These are phyloP conservation scores for Petrocephalus sullivani DNA, from an alignment of 2,797 vertebrate genomes.

Conservation along the genomic window DNA sequence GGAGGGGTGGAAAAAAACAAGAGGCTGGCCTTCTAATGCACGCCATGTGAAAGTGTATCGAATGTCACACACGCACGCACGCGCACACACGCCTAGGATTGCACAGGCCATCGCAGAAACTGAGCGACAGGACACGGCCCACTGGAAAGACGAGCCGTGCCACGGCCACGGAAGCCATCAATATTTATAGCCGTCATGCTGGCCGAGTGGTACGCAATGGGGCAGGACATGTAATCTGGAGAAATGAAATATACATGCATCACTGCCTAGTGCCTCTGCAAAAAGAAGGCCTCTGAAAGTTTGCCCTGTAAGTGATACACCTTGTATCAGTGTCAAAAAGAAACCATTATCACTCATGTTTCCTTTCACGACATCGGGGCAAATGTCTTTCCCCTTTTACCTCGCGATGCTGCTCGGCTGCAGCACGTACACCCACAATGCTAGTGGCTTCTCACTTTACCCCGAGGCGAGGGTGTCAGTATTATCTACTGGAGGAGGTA, in stretches of 20 bases:
- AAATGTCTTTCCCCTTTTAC: not conserved
- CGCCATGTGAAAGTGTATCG: slow-evolving; percentile 6
- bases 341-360: not conserved
- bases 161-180: slow-evolving; percentile 39
- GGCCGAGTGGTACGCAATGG: slow-evolving; percentile 33
- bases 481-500: not conserved
- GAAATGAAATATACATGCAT: slow-evolving; percentile 52
- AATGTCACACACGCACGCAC: not conserved
- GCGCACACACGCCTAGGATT: not conserved
- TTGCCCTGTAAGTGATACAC: not conserved
- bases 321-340: slow-evolving; percentile 2
- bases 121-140: not conserved
- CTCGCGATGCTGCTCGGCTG: not conserved
- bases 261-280: not conserved
- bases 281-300: not conserved
- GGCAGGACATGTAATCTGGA: slow-evolving; percentile 39
- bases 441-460: not conserved
- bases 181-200: slow-evolving; percentile 48
- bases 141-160: not conserved
- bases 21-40: not conserved
- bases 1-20: not conserved
- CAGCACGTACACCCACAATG: not conserved
- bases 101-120: not conserved
- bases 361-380: not conserved
- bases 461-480: not conserved